These are phyloP conservation scores for Tetropium fuscum DNA, from an alignment of 2,888 invertebrate species.

Conservation along the genomic window DNA sequence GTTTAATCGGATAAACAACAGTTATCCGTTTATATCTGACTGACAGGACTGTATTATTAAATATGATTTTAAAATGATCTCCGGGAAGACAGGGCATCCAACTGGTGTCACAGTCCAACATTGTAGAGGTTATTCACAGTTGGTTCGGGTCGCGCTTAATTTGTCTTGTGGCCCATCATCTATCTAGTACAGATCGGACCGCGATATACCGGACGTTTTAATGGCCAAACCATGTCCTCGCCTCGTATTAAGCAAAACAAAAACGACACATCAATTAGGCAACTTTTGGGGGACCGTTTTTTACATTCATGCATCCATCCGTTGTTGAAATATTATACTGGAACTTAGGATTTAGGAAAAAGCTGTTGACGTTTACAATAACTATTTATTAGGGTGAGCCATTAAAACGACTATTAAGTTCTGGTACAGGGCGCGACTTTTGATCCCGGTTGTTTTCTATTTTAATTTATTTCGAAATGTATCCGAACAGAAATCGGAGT, in stretches of 20 bases:
- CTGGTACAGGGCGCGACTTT: constrained; percentile 6
- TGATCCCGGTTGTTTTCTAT: too few relatives aligned
- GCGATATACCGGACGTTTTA: constrained; percentile 75
- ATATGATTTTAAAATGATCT: constrained; percentile 24
- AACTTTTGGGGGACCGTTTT: constrained; percentile 46
- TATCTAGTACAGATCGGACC: constrained; percentile 72
- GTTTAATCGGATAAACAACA: constrained; percentile 6
- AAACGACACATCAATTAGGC: constrained; percentile 78
- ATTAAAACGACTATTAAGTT: constrained; percentile 16
- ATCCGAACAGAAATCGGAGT: too few relatives aligned
- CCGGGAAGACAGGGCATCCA: constrained; percentile 13
- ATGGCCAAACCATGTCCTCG: constrained; percentile 78
- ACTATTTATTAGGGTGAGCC: constrained; percentile 32
- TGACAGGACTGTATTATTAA: constrained; percentile 18
- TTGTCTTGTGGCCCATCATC: constrained; percentile 71
- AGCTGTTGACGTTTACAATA: constrained; percentile 30
- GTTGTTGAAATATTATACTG: constrained; percentile 39
- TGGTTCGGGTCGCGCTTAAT: constrained; percentile 61
- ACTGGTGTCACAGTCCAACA: constrained; percentile 23
- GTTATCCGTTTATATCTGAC: background rate
- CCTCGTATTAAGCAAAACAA: constrained; percentile 74
- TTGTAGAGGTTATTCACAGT: constrained; percentile 25
- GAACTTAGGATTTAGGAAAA: constrained; percentile 36
- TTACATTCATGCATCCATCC: constrained; percentile 32
- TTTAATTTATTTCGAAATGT: background rate